Base-by-base conservation (phyloP, 2,888 invertebrate genomes). In the Temnothorax ravouxi region DNA sequence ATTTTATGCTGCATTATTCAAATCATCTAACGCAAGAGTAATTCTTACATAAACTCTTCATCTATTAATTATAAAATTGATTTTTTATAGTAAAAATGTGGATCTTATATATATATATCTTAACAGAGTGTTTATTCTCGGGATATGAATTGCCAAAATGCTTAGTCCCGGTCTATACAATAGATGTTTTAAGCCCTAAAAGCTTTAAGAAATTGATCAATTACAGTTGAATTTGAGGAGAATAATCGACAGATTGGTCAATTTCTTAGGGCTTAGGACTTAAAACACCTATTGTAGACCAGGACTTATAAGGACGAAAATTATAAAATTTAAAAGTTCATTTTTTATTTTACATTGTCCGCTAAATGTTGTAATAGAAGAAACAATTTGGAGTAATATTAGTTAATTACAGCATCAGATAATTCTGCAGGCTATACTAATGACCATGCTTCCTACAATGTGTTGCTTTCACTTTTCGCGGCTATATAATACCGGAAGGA, bases 401-500 rank as follows among this genome's bases (percentile, higher is more conserved):
- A 59, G 29, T 62, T 62, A 29, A 66, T 79, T 64, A 29, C 18
- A 21, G 41, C 18, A 21, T 41, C 76, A 34, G n/a, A 18, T 64
- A 69, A 52, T 56, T 62, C 8, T 59, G n/a, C n/a, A n/a, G 5
- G 21, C 13, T 52, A 54, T 61, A 13, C 5, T 9, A 25, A 15
- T 21, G n/a, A 6, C 6, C 69, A 38, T 2, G 21, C 47, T 79
- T 38, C 34, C 44, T 34, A 56, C 44, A 44, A 56, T 54, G n/a
- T 21, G n/a, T 21, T 56, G n/a, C 59, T 79, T 79, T 81, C 62
- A 81, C 72, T 81, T 81, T 81, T 62, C 62, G 21, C n/a, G 47
- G 21, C 44, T n/a, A 44, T 21, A 38, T 29, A 47, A 80, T 47
- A 72, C 81, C 88, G 87, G 83, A 86, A 87, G 85, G 84, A 89